Percentiles rank a stretch among this genome's conserved stretches.
phyloP scores from a whole-genome alignment of 2,113 vertebrate genomes.

The Sceloporus undulatus region DNA sequence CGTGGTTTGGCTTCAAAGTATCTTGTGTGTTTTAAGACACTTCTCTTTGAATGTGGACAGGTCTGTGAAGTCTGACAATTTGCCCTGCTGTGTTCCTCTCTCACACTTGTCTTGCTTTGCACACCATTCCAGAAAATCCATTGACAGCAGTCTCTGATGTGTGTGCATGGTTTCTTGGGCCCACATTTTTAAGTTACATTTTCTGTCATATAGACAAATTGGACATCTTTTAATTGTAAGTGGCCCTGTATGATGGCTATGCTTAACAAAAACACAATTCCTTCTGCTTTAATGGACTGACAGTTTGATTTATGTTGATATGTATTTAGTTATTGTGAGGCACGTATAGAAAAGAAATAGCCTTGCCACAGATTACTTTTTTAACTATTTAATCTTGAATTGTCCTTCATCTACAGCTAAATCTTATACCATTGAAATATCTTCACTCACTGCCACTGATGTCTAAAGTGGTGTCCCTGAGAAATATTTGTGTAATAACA shows the following conservation, averaged over 20 bases:
- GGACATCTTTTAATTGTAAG: background rate
- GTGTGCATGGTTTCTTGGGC: background rate
- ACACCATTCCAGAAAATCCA: background rate
- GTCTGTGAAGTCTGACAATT: background rate
- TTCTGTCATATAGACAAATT: background rate
- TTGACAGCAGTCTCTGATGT: background rate
- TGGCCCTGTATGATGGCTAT: background rate
- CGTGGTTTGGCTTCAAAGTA: no score
- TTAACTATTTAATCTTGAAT: background rate
- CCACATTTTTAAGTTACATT: no score
- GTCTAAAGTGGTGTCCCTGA: background rate
- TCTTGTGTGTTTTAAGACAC: background rate
- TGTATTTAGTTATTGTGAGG: background rate
- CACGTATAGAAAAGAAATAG: background rate
- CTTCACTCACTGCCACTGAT: background rate
- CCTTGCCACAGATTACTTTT: background rate
- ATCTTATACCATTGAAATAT: background rate
- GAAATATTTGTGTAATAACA: conserved; percentile 25
- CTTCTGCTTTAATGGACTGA: no score
- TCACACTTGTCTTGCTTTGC: background rate
- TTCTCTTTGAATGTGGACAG: background rate
- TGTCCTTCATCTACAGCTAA: background rate
- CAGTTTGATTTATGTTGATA: background rate
- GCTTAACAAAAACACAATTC: background rate
- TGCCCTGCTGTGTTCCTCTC: background rate